These are phyloP conservation scores for Drosophila nr. perissopoda DNA, from an alignment of 2,888 invertebrate species.

Conservation along the genomic window DNA sequence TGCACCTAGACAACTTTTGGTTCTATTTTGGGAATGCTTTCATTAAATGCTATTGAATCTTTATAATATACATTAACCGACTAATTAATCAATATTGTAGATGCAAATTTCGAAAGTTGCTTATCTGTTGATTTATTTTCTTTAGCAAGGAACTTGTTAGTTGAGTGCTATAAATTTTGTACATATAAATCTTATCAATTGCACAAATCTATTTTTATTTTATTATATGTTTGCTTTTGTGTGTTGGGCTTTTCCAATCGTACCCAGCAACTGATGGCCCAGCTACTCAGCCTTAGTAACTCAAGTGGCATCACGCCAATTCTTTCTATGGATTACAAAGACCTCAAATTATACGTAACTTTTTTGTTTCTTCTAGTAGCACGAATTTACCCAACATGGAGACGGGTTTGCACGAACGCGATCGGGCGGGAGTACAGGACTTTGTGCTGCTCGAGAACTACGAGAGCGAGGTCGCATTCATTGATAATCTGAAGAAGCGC, in stretches of 20 bases:
- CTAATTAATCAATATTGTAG: neutral
- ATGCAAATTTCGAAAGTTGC: neutral
- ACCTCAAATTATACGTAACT: neutral
- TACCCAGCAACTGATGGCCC: constrained; percentile 8
- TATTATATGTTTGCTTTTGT: constrained; percentile 20
- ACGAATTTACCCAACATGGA: constrained; percentile 88
- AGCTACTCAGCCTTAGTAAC: neutral
- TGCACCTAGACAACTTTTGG: constrained; percentile 41
- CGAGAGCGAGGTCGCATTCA: constrained; percentile 92
- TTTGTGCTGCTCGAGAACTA: constrained; percentile 95
- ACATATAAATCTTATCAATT: constrained; percentile 59
- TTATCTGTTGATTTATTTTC: neutral
- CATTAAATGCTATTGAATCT: neutral
- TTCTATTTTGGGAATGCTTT: constrained; percentile 21
- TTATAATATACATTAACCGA: neutral
- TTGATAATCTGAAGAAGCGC: constrained; percentile 94
- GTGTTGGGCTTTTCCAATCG: constrained; percentile 23
- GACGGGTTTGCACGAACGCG: constrained; percentile 91
- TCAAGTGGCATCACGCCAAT: neutral
- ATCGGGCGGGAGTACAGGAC: constrained; percentile 96
- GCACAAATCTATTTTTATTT: constrained; percentile 1
- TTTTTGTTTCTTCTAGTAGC: constrained; percentile 9
- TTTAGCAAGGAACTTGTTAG: neutral
- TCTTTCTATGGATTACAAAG: neutral
- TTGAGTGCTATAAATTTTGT: constrained; percentile 22